Evolutionary conservation across 2,888 invertebrate species (phyloP), one percentile per base, ranked within the genome.

Genomic region (Synergus itoensis): DNA sequence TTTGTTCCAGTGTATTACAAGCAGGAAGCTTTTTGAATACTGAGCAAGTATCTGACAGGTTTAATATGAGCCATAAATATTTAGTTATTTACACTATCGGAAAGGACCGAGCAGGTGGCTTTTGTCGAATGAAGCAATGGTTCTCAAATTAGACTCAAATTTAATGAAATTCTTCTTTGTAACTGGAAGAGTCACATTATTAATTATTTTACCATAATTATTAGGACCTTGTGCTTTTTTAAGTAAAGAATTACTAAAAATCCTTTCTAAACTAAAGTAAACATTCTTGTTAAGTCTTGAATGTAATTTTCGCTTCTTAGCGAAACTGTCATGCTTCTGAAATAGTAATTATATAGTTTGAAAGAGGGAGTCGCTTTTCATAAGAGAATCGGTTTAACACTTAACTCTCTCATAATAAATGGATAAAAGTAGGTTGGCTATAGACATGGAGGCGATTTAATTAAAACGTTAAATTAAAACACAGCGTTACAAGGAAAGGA

Each of bases 11-110:
- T 28, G 28, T 12, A 28, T 9, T 48, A 16, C 36, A 48, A 48
- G 69, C 69, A 69, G 69, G 53, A 73, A 73, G 69, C 48, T 48
- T 45, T 48, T 40, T 57, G 73, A 73, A 36, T 73, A 53, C 36
- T 73, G 36, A 73, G 36, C 73, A 73, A 73, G 73, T 73, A 53
- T 53, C 53, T 53, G 43, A n/a, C 14, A 18, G 60, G 21, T 60
- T 60, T 60, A 60, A 60, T 73, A 73, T 36, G 5, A 53, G 48
- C 53, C 73, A 73, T 73, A 73, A 53, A 73, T 12, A 12, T 60
- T n/a, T n/a, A n/a, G n/a, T n/a, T n/a, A 7, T 53, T 4, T 1
- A n/a, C 53, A n/a, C 16, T 53, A n/a, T 53, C n/a, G n/a, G n/a
- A n/a, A 9, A 53, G 53, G n/a, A 53, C 18, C 9, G 57, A 18